phyloP scores from a whole-genome alignment of 1,140 invertebrate species.

The Bombus pascuorum region DNA sequence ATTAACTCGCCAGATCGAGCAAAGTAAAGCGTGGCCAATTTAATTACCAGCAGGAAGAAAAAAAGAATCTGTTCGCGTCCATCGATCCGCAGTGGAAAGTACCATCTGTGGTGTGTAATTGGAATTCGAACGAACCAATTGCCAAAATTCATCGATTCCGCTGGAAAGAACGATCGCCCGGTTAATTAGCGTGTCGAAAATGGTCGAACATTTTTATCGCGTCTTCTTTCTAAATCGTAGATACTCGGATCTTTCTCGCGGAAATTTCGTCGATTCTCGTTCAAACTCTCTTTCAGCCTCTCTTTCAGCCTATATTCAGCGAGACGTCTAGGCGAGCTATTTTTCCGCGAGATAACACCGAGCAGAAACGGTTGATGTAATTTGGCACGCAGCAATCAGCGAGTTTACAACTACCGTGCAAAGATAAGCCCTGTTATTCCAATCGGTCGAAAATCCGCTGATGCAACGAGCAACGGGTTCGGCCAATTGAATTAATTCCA shows the following conservation, averaged over 20 bases:
- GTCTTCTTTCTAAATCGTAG: too few species aligned
- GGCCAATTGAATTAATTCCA: conserved; percentile 67
- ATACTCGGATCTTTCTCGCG: too few species aligned
- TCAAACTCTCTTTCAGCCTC: too few species aligned
- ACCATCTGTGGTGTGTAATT: conserved; percentile 56
- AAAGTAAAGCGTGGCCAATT: conserved; percentile 26
- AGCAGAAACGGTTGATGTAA: not conserved
- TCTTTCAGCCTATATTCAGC: too few species aligned
- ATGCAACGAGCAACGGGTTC: conserved; percentile 30
- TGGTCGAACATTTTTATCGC: not conserved
- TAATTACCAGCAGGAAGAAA: conserved; percentile 33
- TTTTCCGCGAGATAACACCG: not conserved
- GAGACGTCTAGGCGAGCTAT: not conserved
- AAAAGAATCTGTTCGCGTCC: conserved; percentile 23
- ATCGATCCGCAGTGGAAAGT: conserved; percentile 37
- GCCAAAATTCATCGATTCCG: conserved; percentile 42
- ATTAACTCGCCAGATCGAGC: conserved; percentile 17
- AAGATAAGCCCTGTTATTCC: conserved; percentile 60
- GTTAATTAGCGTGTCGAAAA: conserved; percentile 5
- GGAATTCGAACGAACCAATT: conserved; percentile 51
- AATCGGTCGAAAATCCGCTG: conserved; percentile 57
- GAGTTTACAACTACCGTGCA: conserved; percentile 39
- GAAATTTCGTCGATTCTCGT: too few species aligned
- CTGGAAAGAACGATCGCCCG: not conserved
- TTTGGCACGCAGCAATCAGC: conserved; percentile 13